Conservation (phyloP, 2,888 invertebrate species). For the Podotricha telesiphe region DNA sequence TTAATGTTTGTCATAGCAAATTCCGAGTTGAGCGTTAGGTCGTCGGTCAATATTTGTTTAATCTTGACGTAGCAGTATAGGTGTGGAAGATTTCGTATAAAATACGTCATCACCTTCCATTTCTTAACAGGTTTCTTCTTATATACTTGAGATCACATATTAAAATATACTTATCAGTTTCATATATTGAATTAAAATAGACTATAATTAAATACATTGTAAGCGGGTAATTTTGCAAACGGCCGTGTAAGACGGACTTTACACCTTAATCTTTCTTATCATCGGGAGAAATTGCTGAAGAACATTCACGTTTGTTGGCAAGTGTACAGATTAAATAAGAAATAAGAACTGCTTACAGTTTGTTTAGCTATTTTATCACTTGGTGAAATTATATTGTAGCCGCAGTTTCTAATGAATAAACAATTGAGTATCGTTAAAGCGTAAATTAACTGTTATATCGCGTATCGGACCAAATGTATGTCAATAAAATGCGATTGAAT, state of each 20-base stretch:
- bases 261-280: conserved; percentile 52
- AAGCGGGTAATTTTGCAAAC: conserved; percentile 30
- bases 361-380: conserved; percentile 42
- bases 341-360: conserved; percentile 39
- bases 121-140: conserved; percentile 19
- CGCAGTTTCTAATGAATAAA: conserved; percentile 19
- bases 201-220: conserved; percentile 41
- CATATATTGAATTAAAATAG: conserved; percentile 20
- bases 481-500: conserved; percentile 40
- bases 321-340: conserved; percentile 43
- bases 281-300: conserved; percentile 45
- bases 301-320: conserved; percentile 45
- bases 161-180: conserved; percentile 8
- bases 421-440: conserved; percentile 21
- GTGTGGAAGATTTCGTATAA: conserved; percentile 73
- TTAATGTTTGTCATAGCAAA: conserved; percentile 43
- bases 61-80: conserved; percentile 66
- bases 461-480: conserved; percentile 35
- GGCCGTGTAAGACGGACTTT: conserved; percentile 47
- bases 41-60: conserved; percentile 66
- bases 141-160: conserved; percentile 12
- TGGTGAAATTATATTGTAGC: conserved; percentile 31
- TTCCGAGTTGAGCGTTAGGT: conserved; percentile 55
- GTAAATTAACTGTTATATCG: conserved; percentile 29
- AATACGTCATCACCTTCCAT: conserved; percentile 61